A percentile compares a stretch with the other conserved stretches of the same genome.
These are phyloP conservation scores for Notothenia coriiceps DNA, from an alignment of 2,113 vertebrate genomes.

Conservation along the genomic window DNA sequence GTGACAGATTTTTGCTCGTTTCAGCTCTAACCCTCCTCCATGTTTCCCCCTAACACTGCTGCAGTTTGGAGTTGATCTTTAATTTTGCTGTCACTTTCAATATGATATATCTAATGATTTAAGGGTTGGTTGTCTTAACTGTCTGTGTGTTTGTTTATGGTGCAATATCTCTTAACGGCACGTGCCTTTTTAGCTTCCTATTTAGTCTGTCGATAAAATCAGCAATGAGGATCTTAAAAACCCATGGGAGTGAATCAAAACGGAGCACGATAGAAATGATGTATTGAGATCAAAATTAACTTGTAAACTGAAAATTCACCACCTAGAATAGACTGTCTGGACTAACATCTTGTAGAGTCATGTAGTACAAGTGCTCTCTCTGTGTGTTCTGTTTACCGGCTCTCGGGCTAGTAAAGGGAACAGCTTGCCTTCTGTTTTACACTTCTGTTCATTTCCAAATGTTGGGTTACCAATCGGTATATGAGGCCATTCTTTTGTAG, in stretches of 20 bases:
- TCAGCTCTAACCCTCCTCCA: constrained; percentile 72
- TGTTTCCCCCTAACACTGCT: constrained; percentile 70
- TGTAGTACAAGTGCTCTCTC: constrained; percentile 75
- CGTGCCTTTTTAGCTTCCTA: constrained; percentile 87
- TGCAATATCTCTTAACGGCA: constrained; percentile 84
- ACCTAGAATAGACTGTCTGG: constrained; percentile 75
- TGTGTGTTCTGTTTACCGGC: constrained; percentile 77
- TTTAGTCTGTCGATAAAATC: constrained; percentile 82
- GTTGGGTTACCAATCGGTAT: constrained; percentile 77
- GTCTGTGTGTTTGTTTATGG: constrained; percentile 84
- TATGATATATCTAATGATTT: constrained; percentile 76
- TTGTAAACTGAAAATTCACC: constrained; percentile 75
- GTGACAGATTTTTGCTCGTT: constrained; percentile 66
- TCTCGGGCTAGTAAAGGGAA: constrained; percentile 68
- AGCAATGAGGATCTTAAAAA: constrained; percentile 68
- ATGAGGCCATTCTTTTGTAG: constrained; percentile 83
- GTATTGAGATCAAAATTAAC: constrained; percentile 67
- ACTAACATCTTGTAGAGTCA: constrained; percentile 79
- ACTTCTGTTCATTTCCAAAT: constrained; percentile 78
- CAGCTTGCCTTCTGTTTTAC: constrained; percentile 83
- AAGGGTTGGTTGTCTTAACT: constrained; percentile 77
- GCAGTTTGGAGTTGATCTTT: constrained; percentile 75
- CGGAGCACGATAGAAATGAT: constrained; percentile 77
- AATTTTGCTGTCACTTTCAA: constrained; percentile 69
- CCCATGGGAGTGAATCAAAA: constrained; percentile 76